Base-by-base conservation (phyloP, 2,888 invertebrate species). In the Neria commutata region DNA sequence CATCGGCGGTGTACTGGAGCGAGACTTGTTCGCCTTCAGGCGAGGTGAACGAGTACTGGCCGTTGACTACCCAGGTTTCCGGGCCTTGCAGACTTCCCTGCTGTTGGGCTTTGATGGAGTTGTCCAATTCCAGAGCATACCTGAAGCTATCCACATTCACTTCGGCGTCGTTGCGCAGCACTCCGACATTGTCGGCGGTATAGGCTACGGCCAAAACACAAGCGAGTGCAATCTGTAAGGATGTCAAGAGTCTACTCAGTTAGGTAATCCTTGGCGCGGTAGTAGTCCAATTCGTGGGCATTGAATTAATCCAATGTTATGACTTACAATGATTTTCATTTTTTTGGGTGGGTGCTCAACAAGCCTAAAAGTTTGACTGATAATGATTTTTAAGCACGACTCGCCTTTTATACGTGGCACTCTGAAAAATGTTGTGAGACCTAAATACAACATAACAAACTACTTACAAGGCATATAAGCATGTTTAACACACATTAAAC, bases 21-120 rank as follows among this genome's bases (percentile, higher is more conserved):
- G 56, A 2, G 14, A 76, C 56, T 0, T 3, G 0, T 37, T 60
- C 69, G 6, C 79, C 79, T 45, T 77, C 79, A 34, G 79, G 79
- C n/a, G 78, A 72, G 0, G 1, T 60, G 29, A 42, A 61, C 0
- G n/a, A n/a, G 0, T 65, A 54, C 0, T 25, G 0, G 1, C 79
- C 79, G 0, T 21, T 3, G 2, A 76, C 78, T 0, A 0, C 0
- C 74, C 65, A 74, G 2, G 16, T 54, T 0, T 71, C 68, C n/a
- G 46, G 48, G 37, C 50, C 64, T 0, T 65, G 17, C 10, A 77
- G 47, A 0, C 26, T 0, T 47, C 79, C 77, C 24, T 62, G n/a
- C 63, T 76, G 76, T 14, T 65, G 26, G 14, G 71, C 60, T 2
- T 65, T 56, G 26, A 74, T 64, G 40, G 66, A 65, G 57, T 77